These are phyloP conservation scores for Polymixis flavicincta DNA, from an alignment of 2,888 invertebrate genomes.

Conservation along the genomic window DNA sequence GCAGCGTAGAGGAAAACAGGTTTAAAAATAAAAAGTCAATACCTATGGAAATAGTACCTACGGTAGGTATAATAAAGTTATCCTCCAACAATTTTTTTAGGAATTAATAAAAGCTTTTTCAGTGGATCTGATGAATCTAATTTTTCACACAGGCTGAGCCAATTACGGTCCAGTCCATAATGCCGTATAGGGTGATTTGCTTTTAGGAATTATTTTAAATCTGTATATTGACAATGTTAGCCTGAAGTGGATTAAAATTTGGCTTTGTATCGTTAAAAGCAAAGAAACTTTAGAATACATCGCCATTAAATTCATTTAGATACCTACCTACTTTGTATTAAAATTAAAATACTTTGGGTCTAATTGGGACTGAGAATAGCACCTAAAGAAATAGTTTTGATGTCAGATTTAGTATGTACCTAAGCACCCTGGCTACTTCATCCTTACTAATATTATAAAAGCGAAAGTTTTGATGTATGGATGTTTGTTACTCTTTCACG, in stretches of 20 bases:
- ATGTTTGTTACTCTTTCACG: too few relatives aligned
- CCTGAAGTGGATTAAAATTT: background rate
- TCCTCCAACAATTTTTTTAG: constrained; percentile 18
- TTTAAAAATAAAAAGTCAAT: background rate
- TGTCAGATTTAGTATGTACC: too few relatives aligned
- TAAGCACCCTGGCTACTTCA: too few relatives aligned
- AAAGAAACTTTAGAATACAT: background rate
- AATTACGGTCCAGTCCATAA: constrained; percentile 32
- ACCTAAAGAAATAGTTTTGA: too few relatives aligned
- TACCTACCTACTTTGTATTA: too few relatives aligned
- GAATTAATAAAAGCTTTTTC: constrained; percentile 48
- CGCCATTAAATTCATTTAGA: background rate
- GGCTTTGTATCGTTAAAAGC: background rate
- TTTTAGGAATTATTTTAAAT: constrained; percentile 1
- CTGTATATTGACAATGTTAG: background rate
- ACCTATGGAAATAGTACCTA: background rate
- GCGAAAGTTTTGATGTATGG: too few relatives aligned
- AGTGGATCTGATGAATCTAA: constrained; percentile 33
- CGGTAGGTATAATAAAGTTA: constrained; percentile 10
- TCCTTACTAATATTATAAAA: too few relatives aligned
- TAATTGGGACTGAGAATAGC: too few relatives aligned
- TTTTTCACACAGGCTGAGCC: constrained; percentile 46
- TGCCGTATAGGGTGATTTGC: constrained; percentile 1
- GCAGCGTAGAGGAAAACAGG: background rate
- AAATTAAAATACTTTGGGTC: too few relatives aligned